Evolutionary conservation across 2,888 invertebrate genomes (phyloP).

Genomic region (Artemia sp.): DNA sequence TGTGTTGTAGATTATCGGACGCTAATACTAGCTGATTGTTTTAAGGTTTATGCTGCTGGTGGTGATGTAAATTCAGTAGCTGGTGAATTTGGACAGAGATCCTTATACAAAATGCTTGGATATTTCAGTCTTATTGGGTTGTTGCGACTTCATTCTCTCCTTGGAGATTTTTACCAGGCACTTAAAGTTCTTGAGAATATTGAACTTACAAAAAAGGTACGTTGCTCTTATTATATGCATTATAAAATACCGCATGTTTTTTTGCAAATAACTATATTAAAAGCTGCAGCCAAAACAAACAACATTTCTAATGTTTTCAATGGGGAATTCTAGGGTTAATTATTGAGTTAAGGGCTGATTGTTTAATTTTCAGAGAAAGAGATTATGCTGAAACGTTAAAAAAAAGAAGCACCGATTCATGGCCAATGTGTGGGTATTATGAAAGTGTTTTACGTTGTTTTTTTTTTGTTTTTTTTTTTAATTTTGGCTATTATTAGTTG

Average conservation of each 20-base stretch:
- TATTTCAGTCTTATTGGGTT: conserved; percentile 95
- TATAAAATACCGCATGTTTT: neutral
- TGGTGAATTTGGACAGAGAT: conserved; percentile 86
- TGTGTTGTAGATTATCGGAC: no score
- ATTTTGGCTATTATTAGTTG: no score
- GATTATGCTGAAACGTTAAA: no score
- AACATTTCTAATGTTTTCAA: conserved; percentile 1
- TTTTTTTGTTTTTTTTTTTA: no score
- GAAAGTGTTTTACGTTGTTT: no score
- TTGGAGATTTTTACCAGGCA: conserved; percentile 96
- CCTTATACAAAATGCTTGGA: conserved; percentile 96
- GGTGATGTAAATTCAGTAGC: conserved; percentile 82
- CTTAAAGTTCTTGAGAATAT: conserved; percentile 87
- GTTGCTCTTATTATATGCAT: neutral
- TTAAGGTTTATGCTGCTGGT: conserved; percentile 51
- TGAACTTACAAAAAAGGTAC: conserved; percentile 78
- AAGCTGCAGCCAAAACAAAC: no score
- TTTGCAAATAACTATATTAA: neutral
- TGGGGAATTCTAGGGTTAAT: no score
- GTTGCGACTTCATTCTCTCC: conserved; percentile 77
- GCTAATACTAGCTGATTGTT: neutral
- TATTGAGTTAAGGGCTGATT: no score
- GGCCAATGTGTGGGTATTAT: no score
- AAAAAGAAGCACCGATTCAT: no score
- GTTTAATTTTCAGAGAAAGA: no score